Base-by-base conservation (phyloP, 2,888 invertebrate genomes). In the Ormia ochracea region DNA sequence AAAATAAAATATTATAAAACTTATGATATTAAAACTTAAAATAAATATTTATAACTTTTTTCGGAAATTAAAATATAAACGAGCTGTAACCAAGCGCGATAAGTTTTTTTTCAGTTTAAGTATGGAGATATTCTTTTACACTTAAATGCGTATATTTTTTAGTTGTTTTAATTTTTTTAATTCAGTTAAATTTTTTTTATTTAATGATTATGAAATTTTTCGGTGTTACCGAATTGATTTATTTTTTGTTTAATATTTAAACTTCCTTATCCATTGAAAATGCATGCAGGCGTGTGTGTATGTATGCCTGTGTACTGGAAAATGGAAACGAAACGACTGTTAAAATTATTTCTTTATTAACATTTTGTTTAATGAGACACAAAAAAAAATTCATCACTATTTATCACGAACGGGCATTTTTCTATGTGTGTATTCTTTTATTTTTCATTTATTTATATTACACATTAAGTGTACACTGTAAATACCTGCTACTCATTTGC, bases 401-500 rank as follows among this genome's bases (percentile, higher is more conserved):
- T 43, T 19, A 43, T 19, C 45, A 45, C 21, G 23, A 21, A 41
- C 17, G 4, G n/a, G 12, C 21, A 19, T 21, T 45, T 45, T 21
- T 48, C 14, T 17, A 14, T 28, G 17, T 26, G 4, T 50, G 26
- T 5, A 21, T 14, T 2, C 10, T 4, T 52, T 26, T 45, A 7
- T 48, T 48, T 69, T 41, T 66, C 31, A 43, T 56, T 23, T 14
- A 38, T 19, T 54, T 50, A 65, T 36, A 28, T 31, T 61, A 61
- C n/a, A n/a, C n/a, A n/a, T 45, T 28, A 61, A 61, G 31, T 50
- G 26, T 26, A 56, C 43, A 48, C 69, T 59, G 28, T 58, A 19
- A 21, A 21, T 23, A 52, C 54, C 21, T n/a, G 54, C 36, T 38
- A 48, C 12, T 54, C 36, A 38, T 54, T 69, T 76, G 61, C 54